Percentiles rank a stretch among this genome's conserved stretches.
Evolutionary conservation across 2,113 vertebrate genomes (phyloP).

Genomic region (Hipposideros armiger): DNA sequence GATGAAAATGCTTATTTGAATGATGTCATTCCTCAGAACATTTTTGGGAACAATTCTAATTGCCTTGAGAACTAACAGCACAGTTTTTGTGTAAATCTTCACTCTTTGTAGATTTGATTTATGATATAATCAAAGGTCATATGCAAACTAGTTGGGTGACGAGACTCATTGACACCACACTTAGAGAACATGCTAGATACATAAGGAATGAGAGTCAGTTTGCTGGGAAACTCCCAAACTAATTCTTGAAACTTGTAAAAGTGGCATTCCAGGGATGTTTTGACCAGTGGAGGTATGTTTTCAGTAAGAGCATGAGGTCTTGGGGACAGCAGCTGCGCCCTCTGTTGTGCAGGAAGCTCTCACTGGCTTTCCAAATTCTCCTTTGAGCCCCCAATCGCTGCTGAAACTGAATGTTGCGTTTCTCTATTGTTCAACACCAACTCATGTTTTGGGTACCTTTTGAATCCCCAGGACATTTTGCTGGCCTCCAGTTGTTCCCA

Average conservation of each 20-base stretch:
- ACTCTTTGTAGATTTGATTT: conserved; percentile 45
- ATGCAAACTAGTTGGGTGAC: neutral
- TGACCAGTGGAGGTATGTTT: neutral
- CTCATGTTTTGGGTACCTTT: neutral
- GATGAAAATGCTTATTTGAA: conserved; percentile 28
- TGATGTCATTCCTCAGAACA: neutral
- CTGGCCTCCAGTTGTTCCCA: neutral
- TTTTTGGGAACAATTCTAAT: neutral
- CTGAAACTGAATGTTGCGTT: neutral
- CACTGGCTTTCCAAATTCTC: neutral
- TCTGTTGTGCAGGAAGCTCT: too few relatives aligned
- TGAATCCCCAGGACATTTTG: neutral
- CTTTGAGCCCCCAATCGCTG: neutral
- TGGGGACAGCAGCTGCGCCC: fast-evolving
- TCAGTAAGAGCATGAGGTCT: neutral
- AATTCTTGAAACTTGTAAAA: neutral
- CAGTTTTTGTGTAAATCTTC: neutral
- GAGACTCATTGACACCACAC: neutral
- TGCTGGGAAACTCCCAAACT: neutral
- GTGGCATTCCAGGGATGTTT: neutral
- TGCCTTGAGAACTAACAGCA: conserved; percentile 35
- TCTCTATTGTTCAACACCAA: neutral
- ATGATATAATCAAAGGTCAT: neutral
- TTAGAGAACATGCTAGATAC: neutral
- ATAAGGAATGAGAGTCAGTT: neutral